Evolutionary conservation across 2,797 vertebrate genomes (phyloP).

Genomic region (Silurus aristotelis): DNA sequence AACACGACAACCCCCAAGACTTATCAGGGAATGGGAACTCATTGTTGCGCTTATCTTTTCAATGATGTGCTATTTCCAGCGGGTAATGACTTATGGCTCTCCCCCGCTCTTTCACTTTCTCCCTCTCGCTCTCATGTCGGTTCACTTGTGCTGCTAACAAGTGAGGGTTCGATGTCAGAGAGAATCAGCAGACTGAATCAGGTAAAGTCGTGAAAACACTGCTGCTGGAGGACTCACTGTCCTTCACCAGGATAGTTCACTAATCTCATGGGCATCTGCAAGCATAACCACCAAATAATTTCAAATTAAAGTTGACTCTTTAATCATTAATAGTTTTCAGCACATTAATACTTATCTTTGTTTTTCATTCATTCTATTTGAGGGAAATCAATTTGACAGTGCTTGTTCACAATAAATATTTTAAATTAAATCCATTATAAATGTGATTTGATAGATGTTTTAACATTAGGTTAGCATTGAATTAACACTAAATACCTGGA

Average conservation of each 20-base stretch:
- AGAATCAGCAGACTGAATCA: constrained; percentile 40
- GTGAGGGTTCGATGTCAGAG: constrained; percentile 48
- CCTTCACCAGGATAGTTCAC: constrained; percentile 37
- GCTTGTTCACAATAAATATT: background rate
- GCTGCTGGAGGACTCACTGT: constrained; percentile 35
- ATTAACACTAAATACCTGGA: background rate
- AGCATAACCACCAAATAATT: background rate
- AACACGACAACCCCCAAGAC: constrained; percentile 82
- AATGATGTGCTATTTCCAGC: constrained; percentile 83
- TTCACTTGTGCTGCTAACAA: constrained; percentile 48
- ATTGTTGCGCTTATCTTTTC: constrained; percentile 88
- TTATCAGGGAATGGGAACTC: constrained; percentile 86
- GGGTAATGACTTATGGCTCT: constrained; percentile 80
- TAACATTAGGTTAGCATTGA: background rate
- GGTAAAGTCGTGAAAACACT: constrained; percentile 36
- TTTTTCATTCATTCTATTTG: background rate
- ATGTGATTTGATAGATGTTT: background rate
- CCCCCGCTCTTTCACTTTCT: constrained; percentile 64
- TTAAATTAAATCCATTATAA: background rate
- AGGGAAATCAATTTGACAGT: background rate
- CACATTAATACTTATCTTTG: background rate
- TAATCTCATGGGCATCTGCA: constrained; percentile 9
- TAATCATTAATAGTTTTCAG: background rate
- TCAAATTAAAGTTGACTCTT: background rate
- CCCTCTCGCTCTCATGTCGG: constrained; percentile 46